Evolutionary conservation across 2,797 vertebrate species (phyloP).

Genomic region (Avahi laniger): DNA sequence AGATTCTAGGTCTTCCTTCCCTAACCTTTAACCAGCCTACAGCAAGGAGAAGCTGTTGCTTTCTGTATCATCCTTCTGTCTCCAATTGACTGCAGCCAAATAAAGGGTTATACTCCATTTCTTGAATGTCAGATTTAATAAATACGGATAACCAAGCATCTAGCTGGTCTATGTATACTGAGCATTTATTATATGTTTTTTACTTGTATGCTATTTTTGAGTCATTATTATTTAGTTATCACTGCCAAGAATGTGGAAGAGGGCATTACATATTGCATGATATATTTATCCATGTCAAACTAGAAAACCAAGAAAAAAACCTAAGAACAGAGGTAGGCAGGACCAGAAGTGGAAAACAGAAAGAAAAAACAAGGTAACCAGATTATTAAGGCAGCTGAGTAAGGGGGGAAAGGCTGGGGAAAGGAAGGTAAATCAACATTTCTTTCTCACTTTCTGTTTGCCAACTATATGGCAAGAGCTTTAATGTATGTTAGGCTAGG

Average conservation of each 20-base stretch:
- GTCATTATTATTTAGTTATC: neutral
- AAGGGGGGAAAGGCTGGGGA: neutral
- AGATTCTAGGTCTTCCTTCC: neutral
- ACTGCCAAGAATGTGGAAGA: neutral
- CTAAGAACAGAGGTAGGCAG: neutral
- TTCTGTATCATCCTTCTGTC: neutral
- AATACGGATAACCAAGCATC: neutral
- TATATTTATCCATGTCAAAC: neutral
- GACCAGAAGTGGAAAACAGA: neutral
- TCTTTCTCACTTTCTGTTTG: neutral
- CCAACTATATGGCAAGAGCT: neutral
- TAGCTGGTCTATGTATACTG: neutral
- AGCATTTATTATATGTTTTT: neutral
- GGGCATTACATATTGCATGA: neutral
- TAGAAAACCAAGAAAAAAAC: neutral
- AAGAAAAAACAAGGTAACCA: neutral
- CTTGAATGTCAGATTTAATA: conserved; percentile 13
- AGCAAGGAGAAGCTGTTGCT: neutral
- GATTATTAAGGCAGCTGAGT: neutral
- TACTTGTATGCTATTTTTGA: neutral
- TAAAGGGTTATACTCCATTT: neutral
- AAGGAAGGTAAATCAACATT: neutral
- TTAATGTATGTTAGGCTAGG: neutral
- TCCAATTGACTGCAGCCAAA: neutral
- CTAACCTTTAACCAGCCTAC: neutral